Percentiles rank a stretch among this genome's conserved stretches.
phyloP scores from a whole-genome alignment of 2,113 vertebrate species.

The Oenanthe oenanthe region DNA sequence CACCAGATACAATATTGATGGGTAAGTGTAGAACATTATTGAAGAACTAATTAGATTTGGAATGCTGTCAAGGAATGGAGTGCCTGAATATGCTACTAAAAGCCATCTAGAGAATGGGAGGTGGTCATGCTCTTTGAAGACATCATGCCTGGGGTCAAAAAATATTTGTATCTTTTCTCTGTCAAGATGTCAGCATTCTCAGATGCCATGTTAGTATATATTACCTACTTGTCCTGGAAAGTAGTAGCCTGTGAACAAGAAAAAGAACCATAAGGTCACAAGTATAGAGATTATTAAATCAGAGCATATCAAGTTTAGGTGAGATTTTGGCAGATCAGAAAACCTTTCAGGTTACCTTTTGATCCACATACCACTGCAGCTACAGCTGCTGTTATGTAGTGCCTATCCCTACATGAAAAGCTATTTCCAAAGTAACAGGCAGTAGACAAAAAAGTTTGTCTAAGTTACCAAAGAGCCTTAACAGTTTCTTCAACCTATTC shows the following conservation, averaged over 20 bases:
- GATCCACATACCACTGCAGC: background rate
- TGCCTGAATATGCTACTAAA: background rate
- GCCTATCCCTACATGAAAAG: background rate
- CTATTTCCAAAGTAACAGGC: background rate
- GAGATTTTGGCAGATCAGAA: background rate
- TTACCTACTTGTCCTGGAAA: background rate
- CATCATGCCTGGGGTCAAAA: background rate
- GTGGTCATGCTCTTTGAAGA: background rate
- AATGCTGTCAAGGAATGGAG: background rate
- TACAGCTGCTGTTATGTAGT: background rate
- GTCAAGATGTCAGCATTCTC: background rate
- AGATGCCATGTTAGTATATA: background rate
- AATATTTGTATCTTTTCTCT: background rate
- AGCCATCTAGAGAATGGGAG: background rate
- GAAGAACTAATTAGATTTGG: constrained; percentile 11
- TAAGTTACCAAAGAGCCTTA: background rate
- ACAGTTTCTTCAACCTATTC: background rate
- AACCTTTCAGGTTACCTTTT: background rate
- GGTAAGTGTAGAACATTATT: background rate
- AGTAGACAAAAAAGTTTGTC: background rate
- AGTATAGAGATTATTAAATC: background rate
- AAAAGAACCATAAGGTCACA: background rate
- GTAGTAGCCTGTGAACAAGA: background rate
- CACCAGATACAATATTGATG: background rate
- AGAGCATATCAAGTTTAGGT: background rate